Evolutionary conservation across 1,140 invertebrate species (phyloP).

Genomic region (Oscheius sp.): DNA sequence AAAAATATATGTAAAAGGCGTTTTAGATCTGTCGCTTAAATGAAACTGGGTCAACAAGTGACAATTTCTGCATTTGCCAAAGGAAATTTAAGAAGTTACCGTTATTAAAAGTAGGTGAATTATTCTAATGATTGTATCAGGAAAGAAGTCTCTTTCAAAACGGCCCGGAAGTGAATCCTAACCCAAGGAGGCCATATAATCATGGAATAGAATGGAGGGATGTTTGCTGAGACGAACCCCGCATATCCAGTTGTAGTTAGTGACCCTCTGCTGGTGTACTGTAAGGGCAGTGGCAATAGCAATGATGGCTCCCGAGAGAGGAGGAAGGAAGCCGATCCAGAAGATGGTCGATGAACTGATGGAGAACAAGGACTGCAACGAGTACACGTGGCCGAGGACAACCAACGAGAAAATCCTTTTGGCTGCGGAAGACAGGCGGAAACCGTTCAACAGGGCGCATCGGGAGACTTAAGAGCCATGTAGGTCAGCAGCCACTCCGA

Average conservation of each 20-base stretch:
- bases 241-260: conserved; percentile 40
- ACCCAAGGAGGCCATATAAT: too few relatives aligned
- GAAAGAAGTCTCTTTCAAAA: too few relatives aligned
- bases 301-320: conserved; percentile 27
- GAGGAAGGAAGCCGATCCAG: conserved; percentile 39
- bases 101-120: too few relatives aligned
- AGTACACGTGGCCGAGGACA: background rate
- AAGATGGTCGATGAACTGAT: conserved; percentile 25
- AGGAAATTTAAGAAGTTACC: too few relatives aligned
- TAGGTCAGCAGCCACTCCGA: background rate
- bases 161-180: too few relatives aligned
- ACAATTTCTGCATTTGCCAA: too few relatives aligned
- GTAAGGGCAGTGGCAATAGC: conserved; percentile 31
- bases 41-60: too few relatives aligned
- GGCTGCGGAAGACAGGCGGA: background rate
- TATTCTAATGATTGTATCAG: too few relatives aligned
- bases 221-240: conserved; percentile 17
- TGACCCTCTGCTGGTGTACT: conserved; percentile 30
- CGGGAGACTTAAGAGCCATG: background rate
- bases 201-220: background rate
- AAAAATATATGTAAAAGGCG: too few relatives aligned
- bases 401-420: background rate
- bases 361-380: conserved; percentile 10
- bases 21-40: too few relatives aligned
- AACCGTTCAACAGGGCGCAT: background rate